Evolutionary conservation across 2,113 vertebrate species (phyloP).

Genomic region (Eolophus roseicapilla): DNA sequence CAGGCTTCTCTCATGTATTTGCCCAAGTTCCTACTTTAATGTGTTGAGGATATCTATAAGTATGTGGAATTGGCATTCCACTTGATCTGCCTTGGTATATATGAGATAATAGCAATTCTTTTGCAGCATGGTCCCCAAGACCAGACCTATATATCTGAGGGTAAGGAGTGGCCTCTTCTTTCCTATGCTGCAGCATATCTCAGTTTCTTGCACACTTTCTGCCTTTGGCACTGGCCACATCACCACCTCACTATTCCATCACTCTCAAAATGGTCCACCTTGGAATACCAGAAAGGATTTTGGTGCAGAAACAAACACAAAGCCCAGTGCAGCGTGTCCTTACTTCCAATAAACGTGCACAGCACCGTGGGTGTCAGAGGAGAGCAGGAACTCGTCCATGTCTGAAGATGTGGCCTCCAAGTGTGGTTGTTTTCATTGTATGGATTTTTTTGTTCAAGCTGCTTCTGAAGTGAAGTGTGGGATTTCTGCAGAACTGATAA

Average conservation of each 20-base stretch:
- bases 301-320: not conserved
- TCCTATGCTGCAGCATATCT: fast-evolving
- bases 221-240: not conserved
- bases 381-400: not conserved
- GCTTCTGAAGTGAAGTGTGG: not conserved
- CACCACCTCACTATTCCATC: not conserved
- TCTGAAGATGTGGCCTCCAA: not conserved
- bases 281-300: not conserved
- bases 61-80: not conserved
- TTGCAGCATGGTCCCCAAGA: not conserved
- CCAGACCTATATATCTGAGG: not conserved
- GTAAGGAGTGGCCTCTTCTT: not conserved
- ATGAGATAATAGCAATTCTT: fast-evolving
- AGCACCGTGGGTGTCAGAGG: not conserved
- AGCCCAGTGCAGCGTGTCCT: not conserved
- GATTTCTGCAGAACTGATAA: not conserved
- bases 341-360: not conserved
- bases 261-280: not conserved
- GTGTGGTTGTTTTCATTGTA: not conserved
- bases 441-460: not conserved
- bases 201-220: not conserved
- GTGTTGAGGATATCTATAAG: fast-evolving
- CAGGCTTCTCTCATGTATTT: not conserved
- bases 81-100: not conserved
- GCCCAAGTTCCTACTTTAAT: not conserved